phyloP scores from a whole-genome alignment of 1,140 invertebrate genomes.

The Atta texana region DNA sequence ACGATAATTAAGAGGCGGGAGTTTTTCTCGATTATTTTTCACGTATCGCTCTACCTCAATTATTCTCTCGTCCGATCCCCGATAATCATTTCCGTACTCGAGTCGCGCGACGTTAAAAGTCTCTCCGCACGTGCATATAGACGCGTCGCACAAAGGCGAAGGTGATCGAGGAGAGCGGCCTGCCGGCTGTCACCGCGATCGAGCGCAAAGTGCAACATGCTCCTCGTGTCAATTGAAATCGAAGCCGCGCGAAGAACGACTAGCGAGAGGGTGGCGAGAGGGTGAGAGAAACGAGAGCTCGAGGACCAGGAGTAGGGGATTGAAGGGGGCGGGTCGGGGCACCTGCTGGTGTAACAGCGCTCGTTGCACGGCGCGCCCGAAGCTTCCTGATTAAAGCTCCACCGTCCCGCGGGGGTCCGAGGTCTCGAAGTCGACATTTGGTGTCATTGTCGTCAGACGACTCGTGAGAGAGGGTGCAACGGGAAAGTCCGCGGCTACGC shows the following conservation, averaged over 20 bases:
- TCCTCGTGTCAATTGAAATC: conserved; percentile 60
- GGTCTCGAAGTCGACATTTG: conserved; percentile 80
- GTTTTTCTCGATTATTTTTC: not conserved
- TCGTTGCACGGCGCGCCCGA: conserved; percentile 22
- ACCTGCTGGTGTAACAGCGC: conserved; percentile 61
- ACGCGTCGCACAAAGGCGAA: conserved; percentile 51
- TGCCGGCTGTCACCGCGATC: conserved; percentile 47
- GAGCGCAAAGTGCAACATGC: conserved; percentile 64
- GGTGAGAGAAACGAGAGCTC: conserved; percentile 10
- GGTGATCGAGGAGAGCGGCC: conserved; percentile 38
- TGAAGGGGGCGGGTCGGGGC: conserved; percentile 18
- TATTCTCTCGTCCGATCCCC: conserved; percentile 21
- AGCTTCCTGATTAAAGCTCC: conserved; percentile 80
- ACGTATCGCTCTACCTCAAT: not conserved
- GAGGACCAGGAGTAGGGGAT: not conserved
- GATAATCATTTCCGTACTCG: conserved; percentile 27
- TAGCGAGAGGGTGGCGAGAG: not conserved
- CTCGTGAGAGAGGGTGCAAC: conserved; percentile 52
- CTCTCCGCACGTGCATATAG: conserved; percentile 23
- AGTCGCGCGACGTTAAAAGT: conserved; percentile 56
- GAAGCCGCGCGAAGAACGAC: conserved; percentile 18
- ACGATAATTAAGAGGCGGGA: not conserved
- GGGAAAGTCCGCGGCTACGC: conserved; percentile 47
- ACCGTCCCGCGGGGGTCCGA: conserved; percentile 49
- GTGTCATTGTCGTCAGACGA: conserved; percentile 81